These are phyloP conservation scores for Plagiodera versicolora DNA, from an alignment of 2,888 invertebrate genomes.

Conservation along the genomic window DNA sequence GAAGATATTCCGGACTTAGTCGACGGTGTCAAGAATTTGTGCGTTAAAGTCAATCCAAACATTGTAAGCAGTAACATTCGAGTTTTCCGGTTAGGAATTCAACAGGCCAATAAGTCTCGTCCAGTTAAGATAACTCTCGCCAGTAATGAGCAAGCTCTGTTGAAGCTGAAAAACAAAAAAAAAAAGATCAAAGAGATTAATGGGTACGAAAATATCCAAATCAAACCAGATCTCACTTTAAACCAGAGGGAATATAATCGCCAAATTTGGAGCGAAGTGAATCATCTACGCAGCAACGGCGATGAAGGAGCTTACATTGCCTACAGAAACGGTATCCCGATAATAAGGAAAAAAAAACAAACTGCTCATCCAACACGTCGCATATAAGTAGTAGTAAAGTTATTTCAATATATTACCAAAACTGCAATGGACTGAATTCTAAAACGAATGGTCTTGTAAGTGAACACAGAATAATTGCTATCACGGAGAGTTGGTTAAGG, in stretches of 20 bases:
- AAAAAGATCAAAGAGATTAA: too few relatives aligned
- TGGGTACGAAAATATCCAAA: background rate
- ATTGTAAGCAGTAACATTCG: too few relatives aligned
- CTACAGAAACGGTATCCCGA: background rate
- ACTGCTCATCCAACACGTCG: background rate
- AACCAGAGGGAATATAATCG: background rate
- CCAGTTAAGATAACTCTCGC: background rate
- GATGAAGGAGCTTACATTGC: background rate
- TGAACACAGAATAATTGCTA: background rate
- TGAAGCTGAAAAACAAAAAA: background rate
- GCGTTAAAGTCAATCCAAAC: background rate
- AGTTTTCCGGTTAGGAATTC: too few relatives aligned
- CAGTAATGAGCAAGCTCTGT: background rate
- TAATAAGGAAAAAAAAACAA: slow-evolving; percentile 1
- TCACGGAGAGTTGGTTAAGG: slow-evolving; percentile 1
- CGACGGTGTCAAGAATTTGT: background rate
- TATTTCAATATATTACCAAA: background rate
- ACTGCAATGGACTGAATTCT: background rate
- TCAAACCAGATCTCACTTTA: background rate
- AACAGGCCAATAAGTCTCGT: background rate
- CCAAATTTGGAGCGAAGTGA: background rate
- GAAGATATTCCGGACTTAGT: background rate
- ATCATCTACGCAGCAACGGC: too few relatives aligned
- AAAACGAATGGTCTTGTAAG: background rate
- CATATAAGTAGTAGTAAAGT: background rate